Conservation (phyloP, 2,797 vertebrate genomes). For the Semotilus atromaculatus region DNA sequence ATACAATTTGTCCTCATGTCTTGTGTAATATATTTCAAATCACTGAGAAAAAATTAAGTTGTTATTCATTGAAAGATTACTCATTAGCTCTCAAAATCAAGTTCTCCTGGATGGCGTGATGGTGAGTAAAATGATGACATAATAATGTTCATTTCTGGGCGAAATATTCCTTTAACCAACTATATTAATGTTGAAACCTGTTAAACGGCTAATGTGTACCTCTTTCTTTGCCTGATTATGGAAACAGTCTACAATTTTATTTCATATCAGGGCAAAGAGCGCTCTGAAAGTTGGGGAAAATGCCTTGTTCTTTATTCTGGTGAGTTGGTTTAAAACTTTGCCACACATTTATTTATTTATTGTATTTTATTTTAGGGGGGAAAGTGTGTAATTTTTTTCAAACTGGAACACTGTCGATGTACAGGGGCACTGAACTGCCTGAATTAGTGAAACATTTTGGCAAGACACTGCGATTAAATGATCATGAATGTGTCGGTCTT, state of each 20-base stretch:
- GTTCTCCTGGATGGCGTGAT: not conserved
- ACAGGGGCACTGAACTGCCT: constrained; percentile 44
- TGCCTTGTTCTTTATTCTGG: constrained; percentile 50
- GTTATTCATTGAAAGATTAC: not conserved
- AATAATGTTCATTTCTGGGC: not conserved
- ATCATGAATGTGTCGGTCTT: constrained; percentile 64
- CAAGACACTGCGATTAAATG: constrained; percentile 52
- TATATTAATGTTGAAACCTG: constrained; percentile 31
- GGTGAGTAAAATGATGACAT: not conserved
- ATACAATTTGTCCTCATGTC: not conserved
- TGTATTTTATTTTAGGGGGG: constrained; percentile 32
- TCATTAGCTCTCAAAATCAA: not conserved
- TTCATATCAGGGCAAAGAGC: constrained; percentile 3
- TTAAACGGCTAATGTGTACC: constrained; percentile 2
- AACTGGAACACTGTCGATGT: constrained; percentile 38
- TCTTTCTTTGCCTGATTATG: constrained; percentile 16
- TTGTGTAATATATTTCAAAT: not conserved
- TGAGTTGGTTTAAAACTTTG: constrained; percentile 32
- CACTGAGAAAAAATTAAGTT: not conserved
- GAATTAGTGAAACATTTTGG: constrained; percentile 59
- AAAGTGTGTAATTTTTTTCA: constrained; percentile 23
- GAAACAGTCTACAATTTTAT: not conserved
- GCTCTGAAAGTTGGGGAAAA: constrained; percentile 29
- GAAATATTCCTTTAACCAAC: constrained; percentile 6
- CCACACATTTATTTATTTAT: constrained; percentile 3